phyloP scores from a whole-genome alignment of 2,888 invertebrate genomes.

The Polymixis flavicincta region DNA sequence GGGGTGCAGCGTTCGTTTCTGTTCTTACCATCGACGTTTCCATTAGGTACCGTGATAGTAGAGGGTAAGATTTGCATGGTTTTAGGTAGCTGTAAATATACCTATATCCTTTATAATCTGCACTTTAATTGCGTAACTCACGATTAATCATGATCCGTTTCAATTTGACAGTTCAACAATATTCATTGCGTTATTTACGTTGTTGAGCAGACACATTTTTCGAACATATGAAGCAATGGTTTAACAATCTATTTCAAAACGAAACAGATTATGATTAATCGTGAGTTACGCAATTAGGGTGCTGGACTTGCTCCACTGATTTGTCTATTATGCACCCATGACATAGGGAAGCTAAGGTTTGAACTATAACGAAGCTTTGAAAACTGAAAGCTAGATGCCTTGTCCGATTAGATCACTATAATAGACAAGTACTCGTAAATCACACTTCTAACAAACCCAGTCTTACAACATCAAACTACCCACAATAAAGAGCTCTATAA shows the following conservation, averaged over 20 bases:
- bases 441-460: constrained; percentile 5
- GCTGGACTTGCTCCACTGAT: not conserved
- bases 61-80: not conserved
- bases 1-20: constrained; percentile 24
- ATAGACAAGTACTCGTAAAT: constrained; percentile 22
- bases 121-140: no score
- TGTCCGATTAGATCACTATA: constrained; percentile 1
- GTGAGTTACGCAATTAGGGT: no score
- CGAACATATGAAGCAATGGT: no score
- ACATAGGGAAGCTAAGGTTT: not conserved
- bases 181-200: no score
- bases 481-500: constrained; percentile 37
- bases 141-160: no score
- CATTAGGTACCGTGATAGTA: not conserved
- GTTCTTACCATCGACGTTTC: not conserved
- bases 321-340: not conserved
- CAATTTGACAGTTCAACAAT: no score
- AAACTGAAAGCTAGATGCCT: not conserved
- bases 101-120: not conserved
- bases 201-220: no score
- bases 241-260: no score
- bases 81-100: not conserved
- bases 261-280: no score
- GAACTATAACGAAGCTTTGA: not conserved
- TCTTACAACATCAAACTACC: constrained; percentile 28